phyloP scores from a whole-genome alignment of 2,888 invertebrate species.

The Watsonalla binaria region DNA sequence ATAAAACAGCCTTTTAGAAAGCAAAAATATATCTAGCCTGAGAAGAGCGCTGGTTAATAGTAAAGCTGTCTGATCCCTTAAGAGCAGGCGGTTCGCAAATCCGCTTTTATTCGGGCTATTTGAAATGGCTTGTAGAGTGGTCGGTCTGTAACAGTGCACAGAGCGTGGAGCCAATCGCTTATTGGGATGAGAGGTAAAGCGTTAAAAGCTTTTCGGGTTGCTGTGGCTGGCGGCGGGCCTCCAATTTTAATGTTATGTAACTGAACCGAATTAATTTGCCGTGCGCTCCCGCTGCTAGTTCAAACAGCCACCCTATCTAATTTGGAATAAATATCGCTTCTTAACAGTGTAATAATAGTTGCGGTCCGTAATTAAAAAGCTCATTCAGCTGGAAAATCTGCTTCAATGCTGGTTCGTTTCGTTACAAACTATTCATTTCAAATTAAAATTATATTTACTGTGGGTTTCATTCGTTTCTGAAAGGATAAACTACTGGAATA shows the following conservation, averaged over 20 bases:
- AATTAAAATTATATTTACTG: not conserved
- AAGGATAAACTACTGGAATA: too few relatives aligned
- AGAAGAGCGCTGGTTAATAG: slow-evolving; percentile 19
- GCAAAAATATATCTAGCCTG: too few relatives aligned
- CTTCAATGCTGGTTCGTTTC: slow-evolving; percentile 16
- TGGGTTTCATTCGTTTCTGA: not conserved
- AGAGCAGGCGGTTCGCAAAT: slow-evolving; percentile 36
- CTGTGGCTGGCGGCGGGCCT: slow-evolving; percentile 28
- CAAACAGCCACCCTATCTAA: slow-evolving; percentile 41
- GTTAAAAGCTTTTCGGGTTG: slow-evolving; percentile 26
- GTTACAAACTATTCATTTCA: not conserved
- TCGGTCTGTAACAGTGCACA: slow-evolving; percentile 24
- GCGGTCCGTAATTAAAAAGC: slow-evolving; percentile 52
- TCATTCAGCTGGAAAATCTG: slow-evolving; percentile 25
- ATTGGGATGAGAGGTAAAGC: slow-evolving; percentile 53
- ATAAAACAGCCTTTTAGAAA: slow-evolving; percentile 16
- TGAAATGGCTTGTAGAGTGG: slow-evolving; percentile 34
- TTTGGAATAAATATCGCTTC: slow-evolving; percentile 52
- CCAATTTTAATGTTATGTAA: slow-evolving; percentile 58
- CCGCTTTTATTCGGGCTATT: slow-evolving; percentile 55
- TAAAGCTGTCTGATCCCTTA: slow-evolving; percentile 56
- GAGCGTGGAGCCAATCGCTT: slow-evolving; percentile 46
- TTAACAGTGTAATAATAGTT: slow-evolving; percentile 38
- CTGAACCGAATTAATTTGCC: slow-evolving; percentile 49
- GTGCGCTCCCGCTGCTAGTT: slow-evolving; percentile 27